Percentiles rank a stretch among this genome's conserved stretches.
phyloP scores from a whole-genome alignment of 2,113 vertebrate genomes.

The Tringa solitaria region DNA sequence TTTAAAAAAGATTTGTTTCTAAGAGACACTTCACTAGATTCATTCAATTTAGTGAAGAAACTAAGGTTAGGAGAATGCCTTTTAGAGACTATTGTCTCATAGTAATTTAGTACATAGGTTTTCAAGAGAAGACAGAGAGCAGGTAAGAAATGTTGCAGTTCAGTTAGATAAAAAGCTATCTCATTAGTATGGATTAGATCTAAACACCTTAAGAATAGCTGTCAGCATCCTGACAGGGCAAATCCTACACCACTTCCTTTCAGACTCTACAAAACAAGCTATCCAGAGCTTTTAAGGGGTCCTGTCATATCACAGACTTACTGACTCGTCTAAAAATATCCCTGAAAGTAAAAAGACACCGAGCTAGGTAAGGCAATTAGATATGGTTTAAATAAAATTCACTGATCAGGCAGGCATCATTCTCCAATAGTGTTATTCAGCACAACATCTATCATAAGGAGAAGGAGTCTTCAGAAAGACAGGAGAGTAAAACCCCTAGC shows the following conservation, averaged over 20 bases:
- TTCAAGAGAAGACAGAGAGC: slow-evolving; percentile 1
- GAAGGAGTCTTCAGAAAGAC: not conserved
- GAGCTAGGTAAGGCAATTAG: not conserved
- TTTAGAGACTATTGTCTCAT: slow-evolving; percentile 15
- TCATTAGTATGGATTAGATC: slow-evolving; percentile 39
- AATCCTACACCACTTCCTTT: not conserved
- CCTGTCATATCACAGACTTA: not conserved
- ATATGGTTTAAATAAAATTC: not conserved
- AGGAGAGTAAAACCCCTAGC: not conserved
- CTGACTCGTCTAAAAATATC: not conserved
- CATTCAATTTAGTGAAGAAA: slow-evolving; percentile 38
- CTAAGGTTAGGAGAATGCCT: slow-evolving; percentile 19
- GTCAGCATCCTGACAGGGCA: not conserved
- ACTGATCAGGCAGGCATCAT: not conserved
- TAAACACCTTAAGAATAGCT: not conserved
- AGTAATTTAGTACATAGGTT: not conserved
- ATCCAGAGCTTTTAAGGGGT: not conserved
- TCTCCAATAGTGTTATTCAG: not conserved
- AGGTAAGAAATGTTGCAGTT: not conserved
- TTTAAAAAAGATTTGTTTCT: slow-evolving; percentile 62
- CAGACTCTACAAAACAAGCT: not conserved
- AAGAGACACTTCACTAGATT: slow-evolving; percentile 39
- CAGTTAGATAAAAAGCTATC: not conserved
- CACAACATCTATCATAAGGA: not conserved
- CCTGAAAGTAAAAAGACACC: not conserved